A percentile compares a stretch with the other conserved stretches of the same genome.
Conservation (phyloP, 2,888 invertebrate genomes). For the Parnassius orleans region DNA sequence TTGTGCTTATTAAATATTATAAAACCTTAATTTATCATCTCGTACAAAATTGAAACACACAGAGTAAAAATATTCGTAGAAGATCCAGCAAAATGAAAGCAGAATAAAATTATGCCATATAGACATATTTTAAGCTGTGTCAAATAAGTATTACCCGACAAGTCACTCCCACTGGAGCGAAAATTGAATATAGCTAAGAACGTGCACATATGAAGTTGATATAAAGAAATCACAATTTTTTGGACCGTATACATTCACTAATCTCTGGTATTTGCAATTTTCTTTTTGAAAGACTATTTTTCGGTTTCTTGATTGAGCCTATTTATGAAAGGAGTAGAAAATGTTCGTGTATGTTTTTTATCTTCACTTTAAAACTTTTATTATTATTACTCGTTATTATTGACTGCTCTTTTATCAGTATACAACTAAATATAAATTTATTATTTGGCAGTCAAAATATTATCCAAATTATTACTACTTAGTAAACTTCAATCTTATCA, state of each 20-base stretch:
- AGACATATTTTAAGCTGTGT: slow-evolving; percentile 33
- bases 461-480: too few species aligned
- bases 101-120: background rate
- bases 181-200: slow-evolving; percentile 44
- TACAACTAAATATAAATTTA: too few species aligned
- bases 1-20: slow-evolving; percentile 34
- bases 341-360: too few species aligned
- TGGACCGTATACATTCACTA: slow-evolving; percentile 33
- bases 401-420: too few species aligned
- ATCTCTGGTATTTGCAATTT: slow-evolving; percentile 30
- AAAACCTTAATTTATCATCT: slow-evolving; percentile 37
- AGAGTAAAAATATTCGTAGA: background rate
- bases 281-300: slow-evolving; percentile 17
- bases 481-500: too few species aligned
- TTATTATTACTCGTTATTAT: too few species aligned
- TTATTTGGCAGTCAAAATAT: too few species aligned
- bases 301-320: slow-evolving; percentile 7
- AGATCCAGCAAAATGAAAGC: background rate
- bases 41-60: slow-evolving; percentile 40
- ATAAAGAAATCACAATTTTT: slow-evolving; percentile 42
- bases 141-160: slow-evolving; percentile 24
- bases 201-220: slow-evolving; percentile 37
- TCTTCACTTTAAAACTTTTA: too few species aligned
- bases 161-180: background rate
- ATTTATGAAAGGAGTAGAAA: too few species aligned